phyloP scores from a whole-genome alignment of 2,888 invertebrate genomes.

The Cataglyphis livida region DNA sequence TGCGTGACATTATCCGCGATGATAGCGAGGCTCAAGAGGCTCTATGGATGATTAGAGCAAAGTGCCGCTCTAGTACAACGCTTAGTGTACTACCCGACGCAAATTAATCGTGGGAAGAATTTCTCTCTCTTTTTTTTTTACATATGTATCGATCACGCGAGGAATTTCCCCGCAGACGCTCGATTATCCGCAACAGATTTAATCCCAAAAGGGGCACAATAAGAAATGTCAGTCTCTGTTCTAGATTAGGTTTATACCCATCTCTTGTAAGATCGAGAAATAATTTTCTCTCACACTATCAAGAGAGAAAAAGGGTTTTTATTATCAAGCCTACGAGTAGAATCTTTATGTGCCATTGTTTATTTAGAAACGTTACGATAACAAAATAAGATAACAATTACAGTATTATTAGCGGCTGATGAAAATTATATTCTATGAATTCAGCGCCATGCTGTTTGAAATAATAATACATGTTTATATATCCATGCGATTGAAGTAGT shows the following conservation, averaged over 20 bases:
- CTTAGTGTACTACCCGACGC: constrained; percentile 3
- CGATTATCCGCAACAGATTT: neutral
- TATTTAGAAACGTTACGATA: neutral
- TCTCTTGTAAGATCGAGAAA: neutral
- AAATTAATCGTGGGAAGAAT: constrained; percentile 68
- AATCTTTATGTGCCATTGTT: neutral
- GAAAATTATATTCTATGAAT: constrained; percentile 41
- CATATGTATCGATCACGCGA: neutral
- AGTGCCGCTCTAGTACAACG: constrained; percentile 55
- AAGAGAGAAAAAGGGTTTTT: constrained; percentile 6
- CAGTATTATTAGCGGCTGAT: constrained; percentile 16
- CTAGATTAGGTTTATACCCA: neutral
- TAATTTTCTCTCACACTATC: neutral
- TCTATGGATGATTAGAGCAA: constrained; percentile 64
- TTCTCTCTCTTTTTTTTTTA: neutral
- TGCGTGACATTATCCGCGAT: constrained; percentile 71
- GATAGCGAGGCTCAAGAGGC: constrained; percentile 74
- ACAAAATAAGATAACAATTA: constrained; percentile 11
- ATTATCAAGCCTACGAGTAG: neutral
- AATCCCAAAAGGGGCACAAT: neutral
- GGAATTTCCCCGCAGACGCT: neutral
- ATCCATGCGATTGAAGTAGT: constrained; percentile 39
- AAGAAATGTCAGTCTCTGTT: neutral
- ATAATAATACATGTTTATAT: constrained; percentile 42
- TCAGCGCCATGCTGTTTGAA: constrained; percentile 33